phyloP scores from a whole-genome alignment of 2,797 vertebrate species.

The Vireo griseus region DNA sequence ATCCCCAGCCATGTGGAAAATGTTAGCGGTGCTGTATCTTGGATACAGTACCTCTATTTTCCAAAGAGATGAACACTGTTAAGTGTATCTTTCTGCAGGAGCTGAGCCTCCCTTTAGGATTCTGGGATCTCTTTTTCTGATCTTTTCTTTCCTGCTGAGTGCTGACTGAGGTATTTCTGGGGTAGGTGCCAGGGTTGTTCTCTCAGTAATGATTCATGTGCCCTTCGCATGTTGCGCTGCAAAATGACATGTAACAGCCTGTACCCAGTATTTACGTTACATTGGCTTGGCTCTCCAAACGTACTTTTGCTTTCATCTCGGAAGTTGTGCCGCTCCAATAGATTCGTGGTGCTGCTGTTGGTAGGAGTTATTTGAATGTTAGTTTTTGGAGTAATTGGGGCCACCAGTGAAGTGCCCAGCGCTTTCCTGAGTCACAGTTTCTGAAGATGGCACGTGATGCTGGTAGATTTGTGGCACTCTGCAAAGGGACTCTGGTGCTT shows the following conservation, averaged over 20 bases:
- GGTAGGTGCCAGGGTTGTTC: slow-evolving; percentile 51
- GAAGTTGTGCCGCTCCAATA: neutral
- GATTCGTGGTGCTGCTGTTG: neutral
- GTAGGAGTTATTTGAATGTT: neutral
- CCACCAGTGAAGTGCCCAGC: rapidly evolving
- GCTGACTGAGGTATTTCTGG: slow-evolving; percentile 59
- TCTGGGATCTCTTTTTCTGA: neutral
- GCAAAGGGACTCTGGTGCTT: neutral
- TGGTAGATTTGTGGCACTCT: neutral
- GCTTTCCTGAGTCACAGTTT: neutral
- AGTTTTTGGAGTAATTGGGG: neutral
- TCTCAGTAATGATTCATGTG: slow-evolving; percentile 55
- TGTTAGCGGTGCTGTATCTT: neutral
- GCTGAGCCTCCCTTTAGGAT: neutral
- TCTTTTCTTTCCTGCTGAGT: slow-evolving; percentile 30
- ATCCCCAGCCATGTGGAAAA: slow-evolving; percentile 40
- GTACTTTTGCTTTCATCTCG: slow-evolving; percentile 44
- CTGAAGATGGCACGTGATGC: neutral
- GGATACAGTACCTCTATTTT: slow-evolving; percentile 52
- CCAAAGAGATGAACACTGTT: neutral
- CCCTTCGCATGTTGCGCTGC: slow-evolving; percentile 42
- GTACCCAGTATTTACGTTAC: slow-evolving; percentile 12
- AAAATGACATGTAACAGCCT: slow-evolving; percentile 44
- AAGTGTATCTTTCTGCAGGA: slow-evolving; percentile 11
- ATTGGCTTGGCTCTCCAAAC: neutral